A percentile compares a stretch with the other conserved stretches of the same genome.
Evolutionary conservation across 2,888 invertebrate genomes (phyloP).

Genomic region (Himalopsyche kuldschensis): DNA sequence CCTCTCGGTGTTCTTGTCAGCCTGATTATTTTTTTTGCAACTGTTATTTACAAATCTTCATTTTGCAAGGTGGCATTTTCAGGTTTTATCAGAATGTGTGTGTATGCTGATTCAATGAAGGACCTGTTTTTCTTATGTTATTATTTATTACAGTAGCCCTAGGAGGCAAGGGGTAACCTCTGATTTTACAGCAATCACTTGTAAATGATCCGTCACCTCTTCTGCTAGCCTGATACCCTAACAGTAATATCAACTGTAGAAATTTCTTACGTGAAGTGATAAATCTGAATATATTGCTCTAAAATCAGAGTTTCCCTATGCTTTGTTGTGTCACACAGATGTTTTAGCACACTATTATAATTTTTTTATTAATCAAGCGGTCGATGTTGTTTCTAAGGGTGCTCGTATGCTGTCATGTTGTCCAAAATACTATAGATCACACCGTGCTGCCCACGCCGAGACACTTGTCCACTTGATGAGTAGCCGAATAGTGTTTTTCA

Average conservation of each 20-base stretch:
- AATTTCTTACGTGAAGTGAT: no score
- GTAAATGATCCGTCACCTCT: no score
- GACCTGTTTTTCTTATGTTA: no score
- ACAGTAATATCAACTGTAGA: no score
- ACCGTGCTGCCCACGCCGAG: not conserved
- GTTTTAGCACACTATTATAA: not conserved
- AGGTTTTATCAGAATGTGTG: no score
- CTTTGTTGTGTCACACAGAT: not conserved
- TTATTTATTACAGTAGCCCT: no score
- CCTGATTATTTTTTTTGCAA: not conserved
- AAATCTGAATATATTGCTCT: not conserved
- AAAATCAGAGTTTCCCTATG: not conserved
- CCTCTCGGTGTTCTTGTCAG: not conserved
- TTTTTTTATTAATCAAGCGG: not conserved
- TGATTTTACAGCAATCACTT: no score
- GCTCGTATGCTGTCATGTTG: not conserved
- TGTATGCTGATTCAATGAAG: no score
- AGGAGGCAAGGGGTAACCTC: no score
- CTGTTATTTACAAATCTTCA: not conserved
- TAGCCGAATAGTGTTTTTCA: not conserved
- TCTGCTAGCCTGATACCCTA: no score
- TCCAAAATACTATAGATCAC: not conserved
- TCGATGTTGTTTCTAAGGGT: not conserved
- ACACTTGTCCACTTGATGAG: not conserved
- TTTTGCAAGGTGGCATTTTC: not conserved